Evolutionary conservation across 1,140 invertebrate species (phyloP).

Genomic region (Aphidius gifuensis): DNA sequence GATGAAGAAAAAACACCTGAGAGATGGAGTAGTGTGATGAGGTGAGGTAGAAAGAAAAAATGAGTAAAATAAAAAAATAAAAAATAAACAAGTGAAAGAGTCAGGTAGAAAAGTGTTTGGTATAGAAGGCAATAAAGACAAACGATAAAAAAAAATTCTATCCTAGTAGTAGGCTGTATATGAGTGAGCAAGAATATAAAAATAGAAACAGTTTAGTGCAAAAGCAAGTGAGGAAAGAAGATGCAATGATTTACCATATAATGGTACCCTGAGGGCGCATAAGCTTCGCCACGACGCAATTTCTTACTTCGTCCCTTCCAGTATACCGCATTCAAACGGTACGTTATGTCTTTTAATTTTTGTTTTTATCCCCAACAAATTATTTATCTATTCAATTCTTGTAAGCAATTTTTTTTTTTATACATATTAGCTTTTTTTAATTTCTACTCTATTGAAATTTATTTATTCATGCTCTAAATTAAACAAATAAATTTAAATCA

Average conservation of each 20-base stretch:
- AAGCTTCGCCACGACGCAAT: conserved; percentile 47
- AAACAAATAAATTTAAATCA: too few relatives aligned
- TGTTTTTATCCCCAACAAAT: conserved; percentile 3
- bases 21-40: conserved; percentile 19
- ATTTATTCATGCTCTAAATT: too few relatives aligned
- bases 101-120: conserved; percentile 28
- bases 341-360: conserved; percentile 10
- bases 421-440: too few relatives aligned
- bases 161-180: not conserved
- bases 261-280: conserved; percentile 49
- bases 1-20: conserved; percentile 9
- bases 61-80: conserved; percentile 5
- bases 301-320: conserved; percentile 44
- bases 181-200: conserved; percentile 22
- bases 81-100: conserved; percentile 18
- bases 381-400: not conserved
- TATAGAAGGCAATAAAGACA: too few relatives aligned
- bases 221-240: conserved; percentile 32
- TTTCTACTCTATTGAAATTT: too few relatives aligned
- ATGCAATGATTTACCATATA: conserved; percentile 51
- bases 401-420: too few relatives aligned
- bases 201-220: not conserved
- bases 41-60: conserved; percentile 9
- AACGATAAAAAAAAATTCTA: too few relatives aligned
- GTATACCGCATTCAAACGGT: conserved; percentile 42